phyloP scores from a whole-genome alignment of 2,888 invertebrate species.

The Dryobotodes eremita region DNA sequence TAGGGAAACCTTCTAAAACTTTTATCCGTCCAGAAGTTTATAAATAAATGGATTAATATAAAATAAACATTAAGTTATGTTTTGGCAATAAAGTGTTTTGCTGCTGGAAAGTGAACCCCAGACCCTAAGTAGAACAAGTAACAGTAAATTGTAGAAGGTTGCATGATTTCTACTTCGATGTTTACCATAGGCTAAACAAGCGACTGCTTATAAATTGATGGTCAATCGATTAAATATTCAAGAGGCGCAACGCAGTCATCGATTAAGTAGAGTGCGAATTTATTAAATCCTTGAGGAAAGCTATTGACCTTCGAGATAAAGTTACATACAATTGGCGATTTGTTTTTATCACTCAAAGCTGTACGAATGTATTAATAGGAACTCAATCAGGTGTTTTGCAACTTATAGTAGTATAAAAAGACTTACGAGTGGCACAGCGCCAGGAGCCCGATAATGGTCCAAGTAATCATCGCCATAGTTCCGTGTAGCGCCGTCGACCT shows the following conservation, averaged over 20 bases:
- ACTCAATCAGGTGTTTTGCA: conserved; percentile 44
- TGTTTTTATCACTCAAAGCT: background rate
- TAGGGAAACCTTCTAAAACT: background rate
- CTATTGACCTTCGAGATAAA: conserved; percentile 28
- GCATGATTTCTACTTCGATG: conserved; percentile 1
- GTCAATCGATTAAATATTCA: conserved; percentile 22
- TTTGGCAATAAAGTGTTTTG: background rate
- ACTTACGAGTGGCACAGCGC: conserved; percentile 85
- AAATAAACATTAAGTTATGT: background rate
- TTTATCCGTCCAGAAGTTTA: background rate
- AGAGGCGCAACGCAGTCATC: conserved; percentile 4
- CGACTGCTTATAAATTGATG: conserved; percentile 1
- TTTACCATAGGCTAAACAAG: background rate
- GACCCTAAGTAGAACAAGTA: conserved; percentile 23
- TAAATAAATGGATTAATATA: conserved; percentile 1
- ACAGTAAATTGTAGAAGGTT: conserved; percentile 27
- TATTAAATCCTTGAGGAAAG: conserved; percentile 28
- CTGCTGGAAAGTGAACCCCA: background rate
- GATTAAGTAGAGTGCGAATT: conserved; percentile 7
- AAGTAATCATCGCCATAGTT: conserved; percentile 81
- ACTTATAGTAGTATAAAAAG: conserved; percentile 57
- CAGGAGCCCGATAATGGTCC: conserved; percentile 78
- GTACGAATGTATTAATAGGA: conserved; percentile 1
- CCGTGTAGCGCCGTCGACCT: conserved; percentile 75
- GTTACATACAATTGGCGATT: background rate